Percentiles rank a stretch among this genome's conserved stretches.
These are phyloP conservation scores for Plotosus lineatus DNA, from an alignment of 2,113 vertebrate genomes.

Conservation along the genomic window DNA sequence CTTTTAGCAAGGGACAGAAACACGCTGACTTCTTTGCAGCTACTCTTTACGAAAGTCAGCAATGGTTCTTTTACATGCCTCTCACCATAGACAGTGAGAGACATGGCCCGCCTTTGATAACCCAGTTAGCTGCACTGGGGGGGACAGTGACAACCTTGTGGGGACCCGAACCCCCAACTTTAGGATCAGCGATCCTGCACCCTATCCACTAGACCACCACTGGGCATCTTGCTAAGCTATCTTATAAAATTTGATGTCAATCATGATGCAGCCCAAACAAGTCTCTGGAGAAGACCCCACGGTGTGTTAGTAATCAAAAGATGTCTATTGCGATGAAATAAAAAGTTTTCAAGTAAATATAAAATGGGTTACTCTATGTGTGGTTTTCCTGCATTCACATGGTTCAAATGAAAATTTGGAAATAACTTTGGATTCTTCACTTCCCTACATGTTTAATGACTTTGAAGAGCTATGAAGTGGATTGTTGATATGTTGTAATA, in stretches of 20 bases:
- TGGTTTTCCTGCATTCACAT: background rate
- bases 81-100: too few species aligned
- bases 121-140: too few species aligned
- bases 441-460: background rate
- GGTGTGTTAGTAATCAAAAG: background rate
- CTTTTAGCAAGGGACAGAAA: too few species aligned
- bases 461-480: background rate
- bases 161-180: too few species aligned
- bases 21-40: too few species aligned
- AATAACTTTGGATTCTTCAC: background rate
- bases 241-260: background rate
- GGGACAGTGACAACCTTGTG: too few species aligned
- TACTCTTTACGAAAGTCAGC: too few species aligned
- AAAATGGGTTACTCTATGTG: background rate
- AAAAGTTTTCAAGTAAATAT: background rate
- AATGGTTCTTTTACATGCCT: too few species aligned
- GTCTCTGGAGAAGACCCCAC: background rate
- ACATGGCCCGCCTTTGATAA: too few species aligned
- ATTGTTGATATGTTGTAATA: background rate
- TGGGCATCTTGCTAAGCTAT: background rate
- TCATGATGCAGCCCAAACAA: background rate
- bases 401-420: background rate
- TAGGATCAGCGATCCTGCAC: too few species aligned
- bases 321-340: background rate
- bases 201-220: too few species aligned